Evolutionary conservation across 2,113 vertebrate species (phyloP).

Genomic region (Morone saxatilis): DNA sequence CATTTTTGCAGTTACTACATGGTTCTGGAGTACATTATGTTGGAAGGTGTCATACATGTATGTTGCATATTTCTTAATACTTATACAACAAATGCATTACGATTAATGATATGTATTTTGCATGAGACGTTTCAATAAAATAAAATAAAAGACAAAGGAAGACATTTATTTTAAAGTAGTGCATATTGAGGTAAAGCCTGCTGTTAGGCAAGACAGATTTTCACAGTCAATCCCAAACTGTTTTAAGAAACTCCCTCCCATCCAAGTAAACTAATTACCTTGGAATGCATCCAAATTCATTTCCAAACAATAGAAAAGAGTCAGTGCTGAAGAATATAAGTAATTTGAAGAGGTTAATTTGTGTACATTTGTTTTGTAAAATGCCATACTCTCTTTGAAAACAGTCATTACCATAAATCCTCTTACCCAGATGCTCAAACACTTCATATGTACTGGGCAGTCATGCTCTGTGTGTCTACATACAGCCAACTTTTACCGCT

Average conservation of each 20-base stretch:
- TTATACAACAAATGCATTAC: too few relatives aligned
- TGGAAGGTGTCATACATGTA: neutral
- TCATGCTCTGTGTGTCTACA: neutral
- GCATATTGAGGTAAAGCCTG: constrained; percentile 7
- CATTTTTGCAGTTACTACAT: neutral
- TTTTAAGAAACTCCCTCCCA: constrained; percentile 47
- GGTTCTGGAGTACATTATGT: neutral
- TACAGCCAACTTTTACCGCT: neutral
- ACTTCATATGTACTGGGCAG: neutral
- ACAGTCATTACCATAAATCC: neutral
- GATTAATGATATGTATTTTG: neutral
- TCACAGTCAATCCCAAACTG: neutral
- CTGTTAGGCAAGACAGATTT: constrained; percentile 14
- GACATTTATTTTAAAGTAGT: neutral
- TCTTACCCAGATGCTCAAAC: neutral
- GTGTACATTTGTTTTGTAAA: neutral
- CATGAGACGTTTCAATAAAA: neutral
- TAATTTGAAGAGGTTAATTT: constrained; percentile 16
- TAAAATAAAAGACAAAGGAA: neutral
- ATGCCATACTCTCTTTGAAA: constrained; percentile 7
- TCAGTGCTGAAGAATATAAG: constrained; percentile 10
- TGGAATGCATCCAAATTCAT: constrained; percentile 51
- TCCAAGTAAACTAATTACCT: constrained; percentile 52
- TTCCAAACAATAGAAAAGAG: constrained; percentile 26
- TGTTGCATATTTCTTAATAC: neutral